Base-by-base conservation (phyloP, 2,888 invertebrate genomes). In the Drosophila algonquin region DNA sequence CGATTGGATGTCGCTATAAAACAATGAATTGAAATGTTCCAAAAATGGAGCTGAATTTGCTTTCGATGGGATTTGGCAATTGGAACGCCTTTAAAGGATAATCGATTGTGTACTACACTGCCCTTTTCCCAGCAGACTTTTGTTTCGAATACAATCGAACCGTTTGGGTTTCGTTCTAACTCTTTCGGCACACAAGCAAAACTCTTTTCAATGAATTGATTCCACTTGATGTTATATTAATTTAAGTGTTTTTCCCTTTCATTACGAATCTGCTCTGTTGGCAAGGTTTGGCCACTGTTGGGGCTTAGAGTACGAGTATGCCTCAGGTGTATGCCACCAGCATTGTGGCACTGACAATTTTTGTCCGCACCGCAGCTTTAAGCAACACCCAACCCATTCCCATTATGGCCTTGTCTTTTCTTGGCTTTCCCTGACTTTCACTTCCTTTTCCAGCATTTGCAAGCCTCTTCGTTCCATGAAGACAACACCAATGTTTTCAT, bases 401-500 rank as follows among this genome's bases (percentile, higher is more conserved):
- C 35, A 16, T 16, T 14, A 7, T 7, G 40, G 14, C 3, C 32
- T 32, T 14, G 40, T 40, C 8, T 16, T 10, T 12, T 8, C 30
- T 21, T 9, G 18, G 10, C 35, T n/a, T 0, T n/a, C 16, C 16
- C 27, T 18, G 8, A 3, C 12, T 40, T 55, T 40, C 55, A 35
- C 44, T 51, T 63, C 10, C 18, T 56, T 50, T 55, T 51, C 40
- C 18, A 18, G 30, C 32, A 12, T 1, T 3, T 7, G 9, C 7
- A 14, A 10, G 30, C 2, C 35, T 1, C 12, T 12, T 35, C 35
- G 21, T 3, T 27, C 44, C n/a, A 6, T 9, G 21, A 14, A 7
- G 27, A 55, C 9, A 44, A n/a, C 55, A 27, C 52, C 40, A n/a
- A 54, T 32, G 40, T 63, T 63, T 64, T 63, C 27, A 21, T 63